Base-by-base conservation (phyloP, 2,888 invertebrate species). In the Heterodera filipjevi region DNA sequence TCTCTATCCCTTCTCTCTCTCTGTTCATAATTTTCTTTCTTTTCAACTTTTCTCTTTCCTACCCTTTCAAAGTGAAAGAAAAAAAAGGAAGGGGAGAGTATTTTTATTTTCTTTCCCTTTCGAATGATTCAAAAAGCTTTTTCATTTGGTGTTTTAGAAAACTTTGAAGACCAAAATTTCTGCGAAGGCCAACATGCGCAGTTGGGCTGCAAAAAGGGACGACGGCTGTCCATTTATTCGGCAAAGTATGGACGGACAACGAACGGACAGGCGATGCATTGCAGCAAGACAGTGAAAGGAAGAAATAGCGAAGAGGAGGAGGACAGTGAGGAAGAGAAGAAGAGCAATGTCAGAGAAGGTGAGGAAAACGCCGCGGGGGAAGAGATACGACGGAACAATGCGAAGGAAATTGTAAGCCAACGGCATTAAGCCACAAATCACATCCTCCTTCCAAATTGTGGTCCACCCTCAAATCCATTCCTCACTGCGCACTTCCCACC, bases 171-270 rank as follows among this genome's bases (percentile, higher is more conserved):
- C 90, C 94, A 95, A 92, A 93, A 95, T 88, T 95, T 95, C 83
- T 97, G 96, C 91, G 94, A 95, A 90, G 94, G 95, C 89, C 94
- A 95, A 89, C 93, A 93, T 86, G 93, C 96, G 89, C 93, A 94
- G 89, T 92, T 97, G 89, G 93, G 93, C 89, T 96, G 96, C 91
- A 93, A 94, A 91, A 93, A 94, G 73, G 93, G 94, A 90, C 93
- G 83, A 19, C 92, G 95, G 88, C 93, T 97, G 76, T 95, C 95
- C 77, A 93, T 97, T 89, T 95, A 94, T 91, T 95, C 95, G 68
- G 95, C 96, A 59, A 93, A 94, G 90, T 96, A 94, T 90, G 96
- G 96, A 10, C 92, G 95, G 83, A 94, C 94, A 0, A 93, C 94
- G 89, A 93, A 94, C 87, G 94, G 95, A 35, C 86, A 82, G 73